phyloP scores from a whole-genome alignment of 2,797 vertebrate genomes.

The Tamandua tetradactyla region DNA sequence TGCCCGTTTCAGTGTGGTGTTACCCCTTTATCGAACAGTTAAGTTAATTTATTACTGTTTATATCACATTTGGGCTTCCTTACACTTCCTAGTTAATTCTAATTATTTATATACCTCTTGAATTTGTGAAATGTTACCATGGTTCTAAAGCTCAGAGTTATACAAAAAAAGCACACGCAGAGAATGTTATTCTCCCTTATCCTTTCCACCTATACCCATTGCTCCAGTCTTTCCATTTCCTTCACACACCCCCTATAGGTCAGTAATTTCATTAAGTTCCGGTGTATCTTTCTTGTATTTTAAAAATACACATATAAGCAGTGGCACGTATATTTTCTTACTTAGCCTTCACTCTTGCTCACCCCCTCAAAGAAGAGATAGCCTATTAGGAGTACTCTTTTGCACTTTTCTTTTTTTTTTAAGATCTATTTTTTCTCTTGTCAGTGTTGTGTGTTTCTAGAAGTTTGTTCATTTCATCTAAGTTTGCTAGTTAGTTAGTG shows the following conservation, averaged over 20 bases:
- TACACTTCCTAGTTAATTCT: background rate
- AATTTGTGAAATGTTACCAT: background rate
- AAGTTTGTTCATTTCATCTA: no score
- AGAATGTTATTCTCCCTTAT: background rate
- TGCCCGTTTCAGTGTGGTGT: background rate
- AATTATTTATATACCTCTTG: background rate
- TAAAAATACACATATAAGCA: background rate
- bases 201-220: background rate
- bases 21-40: background rate
- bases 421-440: no score
- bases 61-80: background rate
- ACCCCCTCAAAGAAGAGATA: background rate
- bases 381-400: background rate
- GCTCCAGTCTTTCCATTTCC: background rate
- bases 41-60: background rate
- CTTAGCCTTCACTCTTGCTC: background rate
- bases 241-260: background rate
- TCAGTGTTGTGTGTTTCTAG: no score
- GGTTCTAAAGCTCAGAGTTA: background rate
- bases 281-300: background rate
- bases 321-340: background rate
- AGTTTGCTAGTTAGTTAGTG: no score
- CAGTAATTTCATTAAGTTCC: background rate
- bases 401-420: background rate
- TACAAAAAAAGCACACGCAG: background rate